A percentile compares a stretch with the other conserved stretches of the same genome.
Evolutionary conservation across 2,113 vertebrate species (phyloP).

Genomic region (Cettia cetti): DNA sequence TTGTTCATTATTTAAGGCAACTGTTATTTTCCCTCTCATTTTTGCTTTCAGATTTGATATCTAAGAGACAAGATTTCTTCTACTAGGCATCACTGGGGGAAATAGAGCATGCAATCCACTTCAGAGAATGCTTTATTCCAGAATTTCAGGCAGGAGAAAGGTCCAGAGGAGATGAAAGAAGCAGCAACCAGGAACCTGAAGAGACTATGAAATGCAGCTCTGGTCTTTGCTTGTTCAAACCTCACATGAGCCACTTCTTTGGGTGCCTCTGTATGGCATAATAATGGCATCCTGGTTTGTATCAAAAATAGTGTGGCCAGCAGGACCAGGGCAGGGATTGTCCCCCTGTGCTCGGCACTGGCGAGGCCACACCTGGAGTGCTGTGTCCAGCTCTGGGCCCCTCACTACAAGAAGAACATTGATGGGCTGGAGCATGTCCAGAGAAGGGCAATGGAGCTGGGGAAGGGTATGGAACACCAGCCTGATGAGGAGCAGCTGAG

Average conservation of each 20-base stretch:
- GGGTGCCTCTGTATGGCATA: background rate
- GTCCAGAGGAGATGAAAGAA: slow-evolving; percentile 18
- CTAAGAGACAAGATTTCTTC: slow-evolving; percentile 23
- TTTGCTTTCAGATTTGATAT: slow-evolving; percentile 24
- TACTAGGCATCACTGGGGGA: background rate
- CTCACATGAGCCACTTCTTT: background rate
- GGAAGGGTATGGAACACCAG: background rate
- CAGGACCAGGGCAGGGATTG: background rate
- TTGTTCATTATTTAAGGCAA: slow-evolving; percentile 52
- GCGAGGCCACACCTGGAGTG: accelerated
- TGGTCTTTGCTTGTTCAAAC: slow-evolving; percentile 11
- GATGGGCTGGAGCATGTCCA: accelerated
- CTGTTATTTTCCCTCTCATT: slow-evolving; percentile 19
- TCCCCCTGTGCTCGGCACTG: accelerated
- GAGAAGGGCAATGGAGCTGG: background rate
- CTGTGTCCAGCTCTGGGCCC: background rate
- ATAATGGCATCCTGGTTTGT: background rate
- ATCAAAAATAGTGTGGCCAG: background rate
- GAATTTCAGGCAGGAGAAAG: slow-evolving; percentile 6
- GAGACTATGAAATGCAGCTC: slow-evolving; percentile 11
- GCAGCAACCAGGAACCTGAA: background rate
- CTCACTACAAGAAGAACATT: too few species aligned
- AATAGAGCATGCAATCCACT: background rate
- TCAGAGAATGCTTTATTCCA: slow-evolving; percentile 13
- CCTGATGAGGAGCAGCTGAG: background rate